Base-by-base conservation (phyloP, 2,888 invertebrate species). In the Copidosoma aretas region DNA sequence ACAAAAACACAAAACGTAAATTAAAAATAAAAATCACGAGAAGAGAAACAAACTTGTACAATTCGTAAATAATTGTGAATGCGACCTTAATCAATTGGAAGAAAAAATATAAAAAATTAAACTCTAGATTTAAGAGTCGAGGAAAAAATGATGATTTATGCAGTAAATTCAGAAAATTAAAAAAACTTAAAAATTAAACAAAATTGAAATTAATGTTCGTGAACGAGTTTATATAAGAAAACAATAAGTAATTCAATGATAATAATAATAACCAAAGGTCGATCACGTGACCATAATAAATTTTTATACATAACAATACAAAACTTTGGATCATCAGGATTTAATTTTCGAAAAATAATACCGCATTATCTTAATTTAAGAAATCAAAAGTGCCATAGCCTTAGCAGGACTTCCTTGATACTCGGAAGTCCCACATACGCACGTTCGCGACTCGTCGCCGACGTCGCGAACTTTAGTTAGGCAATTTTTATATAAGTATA, bases 191-290 rank as follows among this genome's bases (percentile, higher is more conserved):
- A 32, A 61, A 41, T 12, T 17, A 57, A 68, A 68, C 25, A 41
- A 53, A 53, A 69, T 46, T 46, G 19, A 58, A 25, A 67, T 24
- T 67, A 52, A 65, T 17, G 54, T 65, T 62, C 60, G 60, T 21
- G 71, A 67, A 46, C 71, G 71, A 69, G 71, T 64, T 67, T 21
- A 64, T 66, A 70, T 57, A 70, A 43, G 56, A 58, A 56, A 72
- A 71, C 70, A 74, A 69, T 64, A 75, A 76, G 70, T 64, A 24
- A 60, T 15, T 32, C 58, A n/a, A 61, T 32, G n/a, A n/a, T n/a
- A 32, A 22, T 54, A 54, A 54, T 32, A 32, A 25, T 43, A 21
- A 25, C n/a, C 10, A 56, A 62, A 65, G 69, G 64, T 64, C 64
- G 61, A 69, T 66, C 68, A 70, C 67, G 70, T 32, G 64, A 62